Evolutionary conservation across 2,113 vertebrate genomes (phyloP), one percentile per base, ranked within the genome.

Genomic region (Pterocles orientalis): DNA sequence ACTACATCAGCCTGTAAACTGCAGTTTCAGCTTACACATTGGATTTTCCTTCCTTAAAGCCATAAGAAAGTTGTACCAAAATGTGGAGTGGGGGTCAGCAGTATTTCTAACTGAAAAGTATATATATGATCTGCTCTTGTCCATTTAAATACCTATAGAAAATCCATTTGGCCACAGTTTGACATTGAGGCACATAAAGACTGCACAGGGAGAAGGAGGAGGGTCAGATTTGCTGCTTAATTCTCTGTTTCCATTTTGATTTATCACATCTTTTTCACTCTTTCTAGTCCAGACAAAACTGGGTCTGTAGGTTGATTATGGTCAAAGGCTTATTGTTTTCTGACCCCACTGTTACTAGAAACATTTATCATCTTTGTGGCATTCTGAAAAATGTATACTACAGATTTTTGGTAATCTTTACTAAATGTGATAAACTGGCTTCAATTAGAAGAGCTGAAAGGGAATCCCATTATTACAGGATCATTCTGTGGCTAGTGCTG

Each of bases 191-290:
- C 29, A 43, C 17, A n/a, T 16, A 20, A 36, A 68, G 29, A 56
- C 33, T 64, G 64, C 75, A 56, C 4, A 13, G 10, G 28, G 26
- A 57, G 43, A 60, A n/a, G 62, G 23, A 71, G 60, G 14, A 58
- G 57, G 24, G n/a, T 62, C 45, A 88, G 28, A 77, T 60, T 78
- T 92, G 36, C 36, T 71, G 70, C 10, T 92, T 36, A 54, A 11
- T 41, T 86, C 61, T 68, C 56, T 76, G 18, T 83, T 95, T 77
- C 54, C 33, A 47, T 80, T 93, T 94, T 93, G 80, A 96, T 95
- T 90, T 93, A 65, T 83, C 65, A 45, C 53, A 41, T 45, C 10
- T 41, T 47, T 90, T 92, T 86, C 34, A 61, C 47, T 80, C 34
- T 65, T 64, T 83, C 60, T 78, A 45, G 47, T 23, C 25, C 31